These are phyloP conservation scores for Drosophila trapezifrons DNA, from an alignment of 1,140 invertebrate species.

Conservation along the genomic window DNA sequence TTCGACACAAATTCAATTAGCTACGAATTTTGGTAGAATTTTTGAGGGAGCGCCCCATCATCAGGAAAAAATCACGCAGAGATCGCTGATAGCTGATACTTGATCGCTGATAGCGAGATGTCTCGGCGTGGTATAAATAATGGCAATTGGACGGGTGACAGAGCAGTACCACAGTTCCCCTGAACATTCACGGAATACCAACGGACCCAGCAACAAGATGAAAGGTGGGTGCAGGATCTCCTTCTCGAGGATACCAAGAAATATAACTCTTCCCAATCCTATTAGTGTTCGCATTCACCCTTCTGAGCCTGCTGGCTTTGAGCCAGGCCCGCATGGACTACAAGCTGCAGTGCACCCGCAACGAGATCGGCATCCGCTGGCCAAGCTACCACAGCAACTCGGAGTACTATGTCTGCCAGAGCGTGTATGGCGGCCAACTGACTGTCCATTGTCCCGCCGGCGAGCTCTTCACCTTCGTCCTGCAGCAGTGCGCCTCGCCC, in stretches of 20 bases:
- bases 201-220: conserved; percentile 45
- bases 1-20: conserved; percentile 73
- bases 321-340: conserved; percentile 66
- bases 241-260: not conserved
- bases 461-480: conserved; percentile 79
- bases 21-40: conserved; percentile 8
- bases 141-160: conserved; percentile 29
- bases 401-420: conserved; percentile 73
- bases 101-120: conserved; percentile 53
- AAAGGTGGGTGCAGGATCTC: conserved; percentile 51
- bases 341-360: conserved; percentile 62
- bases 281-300: conserved; percentile 63
- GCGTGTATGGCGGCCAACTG: conserved; percentile 55
- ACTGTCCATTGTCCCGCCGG: conserved; percentile 67
- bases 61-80: not conserved
- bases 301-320: conserved; percentile 63
- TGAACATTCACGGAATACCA: conserved; percentile 57
- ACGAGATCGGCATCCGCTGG: conserved; percentile 79
- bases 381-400: conserved; percentile 79
- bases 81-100: conserved; percentile 44
- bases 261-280: not conserved
- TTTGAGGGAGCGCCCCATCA: conserved; percentile 27
- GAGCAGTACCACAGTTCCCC: conserved; percentile 69
- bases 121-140: conserved; percentile 65
- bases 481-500: conserved; percentile 68